Base-by-base conservation (phyloP, 2,797 vertebrate genomes). In the Cryptoblepharus egeriae region DNA sequence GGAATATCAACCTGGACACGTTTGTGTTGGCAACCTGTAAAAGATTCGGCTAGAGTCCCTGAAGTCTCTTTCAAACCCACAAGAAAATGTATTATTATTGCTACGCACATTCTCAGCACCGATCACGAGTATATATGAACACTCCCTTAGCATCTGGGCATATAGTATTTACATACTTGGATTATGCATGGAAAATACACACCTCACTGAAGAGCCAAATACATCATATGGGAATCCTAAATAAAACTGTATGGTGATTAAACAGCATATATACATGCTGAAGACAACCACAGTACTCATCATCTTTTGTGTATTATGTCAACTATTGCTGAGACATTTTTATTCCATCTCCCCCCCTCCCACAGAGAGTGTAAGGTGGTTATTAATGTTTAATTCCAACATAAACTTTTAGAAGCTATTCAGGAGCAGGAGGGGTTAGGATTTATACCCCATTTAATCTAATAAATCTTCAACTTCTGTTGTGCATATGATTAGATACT, bases 191-290 rank as follows among this genome's bases (percentile, higher is more conserved):
- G 69, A 92, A 88, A 91, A 87, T 55, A 39, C 67, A 81, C 75
- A 87, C 80, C 67, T 90, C 82, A 63, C 0, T 89, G 82, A 90
- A 10, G 11, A 88, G 75, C 71, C 82, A 90, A 87, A 90, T 85
- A 82, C 77, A 86, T 90, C 82, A 60, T n/a, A 35, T 3, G 12
- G 71, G 72, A 90, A 88, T 81, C 77, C 78, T 86, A 84, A 89
- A 89, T 79, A 90, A 85, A 87, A 85, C 58, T 86, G 0, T 68
- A 57, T 61, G 49, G 63, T 89, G 85, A 73, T 84, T 65, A 91
- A 91, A 81, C 68, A 83, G 72, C 8, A 12, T 5, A 18, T 73
- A 24, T 37, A 5, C 1, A 8, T 18, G 28, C 52, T 87, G 61
- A 86, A 89, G 75, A 35, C 26, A 65, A 72, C 2, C 81, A 55